Conservation (phyloP, 2,888 invertebrate genomes). For the Drosophila anomalata region DNA sequence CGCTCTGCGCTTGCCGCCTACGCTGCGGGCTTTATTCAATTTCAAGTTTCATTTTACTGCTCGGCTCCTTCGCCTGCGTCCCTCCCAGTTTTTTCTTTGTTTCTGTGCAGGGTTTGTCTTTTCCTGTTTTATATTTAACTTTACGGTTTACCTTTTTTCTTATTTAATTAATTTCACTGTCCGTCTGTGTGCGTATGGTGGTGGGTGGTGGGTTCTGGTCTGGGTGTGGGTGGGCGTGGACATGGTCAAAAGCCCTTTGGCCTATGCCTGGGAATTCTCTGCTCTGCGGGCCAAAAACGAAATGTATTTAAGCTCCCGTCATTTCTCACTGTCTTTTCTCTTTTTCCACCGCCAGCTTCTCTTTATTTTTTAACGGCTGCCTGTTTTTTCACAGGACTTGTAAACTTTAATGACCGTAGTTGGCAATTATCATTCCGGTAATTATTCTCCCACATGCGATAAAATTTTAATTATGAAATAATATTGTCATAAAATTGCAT, state of each 20-base stretch:
- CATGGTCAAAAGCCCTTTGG: slow-evolving; percentile 52
- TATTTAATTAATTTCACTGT: slow-evolving; percentile 76
- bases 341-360: neutral
- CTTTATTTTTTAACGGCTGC: neutral
- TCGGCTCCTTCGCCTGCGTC: neutral
- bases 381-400: slow-evolving; percentile 6
- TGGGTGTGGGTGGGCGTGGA: slow-evolving; percentile 13
- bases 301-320: slow-evolving; percentile 55
- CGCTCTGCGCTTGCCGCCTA: slow-evolving; percentile 8
- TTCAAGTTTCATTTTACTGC: slow-evolving; percentile 72
- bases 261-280: slow-evolving; percentile 53
- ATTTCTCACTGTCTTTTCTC: slow-evolving; percentile 8
- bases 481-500: slow-evolving; percentile 40
- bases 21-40: slow-evolving; percentile 71
- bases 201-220: slow-evolving; percentile 16
- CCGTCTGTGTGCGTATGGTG: slow-evolving; percentile 32
- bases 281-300: slow-evolving; percentile 64
- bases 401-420: slow-evolving; percentile 13
- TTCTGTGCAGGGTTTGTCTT: slow-evolving; percentile 70
- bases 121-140: slow-evolving; percentile 76
- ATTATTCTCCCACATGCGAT: slow-evolving; percentile 21
- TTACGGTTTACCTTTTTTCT: slow-evolving; percentile 78
- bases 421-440: slow-evolving; percentile 13
- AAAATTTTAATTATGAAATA: slow-evolving; percentile 49
- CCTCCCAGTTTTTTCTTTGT: slow-evolving; percentile 12